phyloP scores from a whole-genome alignment of 2,888 invertebrate genomes.

The Nymphalis c-album region DNA sequence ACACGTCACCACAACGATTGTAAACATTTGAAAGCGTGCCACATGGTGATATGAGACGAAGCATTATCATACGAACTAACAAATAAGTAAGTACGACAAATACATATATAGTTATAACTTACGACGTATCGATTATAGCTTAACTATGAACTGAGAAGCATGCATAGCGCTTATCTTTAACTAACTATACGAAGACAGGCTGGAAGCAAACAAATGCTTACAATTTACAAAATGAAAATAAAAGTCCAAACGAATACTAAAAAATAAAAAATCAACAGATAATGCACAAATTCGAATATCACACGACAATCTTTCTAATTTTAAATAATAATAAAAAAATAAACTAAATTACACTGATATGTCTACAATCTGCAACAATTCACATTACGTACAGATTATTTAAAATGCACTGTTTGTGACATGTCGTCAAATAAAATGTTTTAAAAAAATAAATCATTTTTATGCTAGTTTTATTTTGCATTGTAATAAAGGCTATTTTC shows the following conservation, averaged over 20 bases:
- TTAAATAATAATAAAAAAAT: slow-evolving; percentile 28
- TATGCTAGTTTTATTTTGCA: slow-evolving; percentile 1
- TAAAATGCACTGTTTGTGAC: slow-evolving; percentile 30
- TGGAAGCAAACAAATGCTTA: slow-evolving; percentile 81
- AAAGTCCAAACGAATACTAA: slow-evolving; percentile 49
- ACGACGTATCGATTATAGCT: slow-evolving; percentile 65
- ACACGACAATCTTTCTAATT: slow-evolving; percentile 47
- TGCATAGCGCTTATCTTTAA: slow-evolving; percentile 73
- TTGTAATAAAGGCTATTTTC: not conserved
- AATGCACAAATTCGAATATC: slow-evolving; percentile 57
- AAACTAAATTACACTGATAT: slow-evolving; percentile 26
- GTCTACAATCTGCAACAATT: slow-evolving; percentile 30
- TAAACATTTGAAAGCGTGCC: slow-evolving; percentile 82
- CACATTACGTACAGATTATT: slow-evolving; percentile 19
- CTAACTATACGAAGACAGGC: slow-evolving; percentile 60
- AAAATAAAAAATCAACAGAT: slow-evolving; percentile 46
- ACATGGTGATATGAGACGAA: slow-evolving; percentile 64
- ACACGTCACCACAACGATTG: slow-evolving; percentile 66
- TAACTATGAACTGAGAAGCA: slow-evolving; percentile 80
- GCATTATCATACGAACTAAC: slow-evolving; percentile 66
- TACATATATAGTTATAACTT: slow-evolving; percentile 70
- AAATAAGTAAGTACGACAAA: slow-evolving; percentile 79
- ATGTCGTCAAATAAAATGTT: slow-evolving; percentile 14
- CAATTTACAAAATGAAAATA: slow-evolving; percentile 76
- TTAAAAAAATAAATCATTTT: slow-evolving; percentile 51